Evolutionary conservation across 2,888 invertebrate species (phyloP).

Genomic region (Lepidocyrtinus sp.): DNA sequence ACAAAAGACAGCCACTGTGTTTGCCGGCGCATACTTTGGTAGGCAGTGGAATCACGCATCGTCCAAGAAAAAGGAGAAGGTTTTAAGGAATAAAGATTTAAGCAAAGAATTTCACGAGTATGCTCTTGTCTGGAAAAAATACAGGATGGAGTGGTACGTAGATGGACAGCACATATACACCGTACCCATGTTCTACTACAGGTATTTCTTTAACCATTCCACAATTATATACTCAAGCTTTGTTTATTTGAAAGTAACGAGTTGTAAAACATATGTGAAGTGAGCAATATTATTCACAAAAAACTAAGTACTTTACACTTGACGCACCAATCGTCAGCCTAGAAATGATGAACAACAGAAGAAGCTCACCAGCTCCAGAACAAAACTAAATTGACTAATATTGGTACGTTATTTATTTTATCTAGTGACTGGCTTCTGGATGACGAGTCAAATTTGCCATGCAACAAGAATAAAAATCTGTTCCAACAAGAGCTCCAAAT

Average conservation of each 20-base stretch:
- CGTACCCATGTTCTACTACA: conserved; percentile 61
- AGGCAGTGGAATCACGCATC: conserved; percentile 53
- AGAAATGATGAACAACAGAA: too few relatives aligned
- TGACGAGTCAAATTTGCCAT: conserved; percentile 63
- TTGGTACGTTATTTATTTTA: too few relatives aligned
- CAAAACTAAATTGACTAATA: too few relatives aligned
- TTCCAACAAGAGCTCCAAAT: conserved; percentile 64
- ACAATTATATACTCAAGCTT: too few relatives aligned
- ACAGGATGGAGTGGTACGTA: conserved; percentile 66
- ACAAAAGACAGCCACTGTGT: conserved; percentile 61
- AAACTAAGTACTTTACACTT: too few relatives aligned
- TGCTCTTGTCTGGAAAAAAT: conserved; percentile 65
- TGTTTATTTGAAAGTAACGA: too few relatives aligned
- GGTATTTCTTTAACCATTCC: too few relatives aligned
- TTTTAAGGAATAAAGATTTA: conserved; percentile 59
- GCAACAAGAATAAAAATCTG: conserved; percentile 59
- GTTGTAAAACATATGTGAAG: too few relatives aligned
- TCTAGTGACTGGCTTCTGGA: conserved; percentile 64
- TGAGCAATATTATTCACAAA: too few relatives aligned
- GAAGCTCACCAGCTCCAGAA: too few relatives aligned
- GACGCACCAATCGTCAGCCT: too few relatives aligned
- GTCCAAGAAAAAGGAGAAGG: conserved; percentile 51
- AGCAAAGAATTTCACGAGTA: conserved; percentile 66
- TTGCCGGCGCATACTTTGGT: conserved; percentile 63
- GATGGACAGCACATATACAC: conserved; percentile 60